Evolutionary conservation across 2,113 vertebrate genomes (phyloP).

Genomic region (Mesoclemmys tuberculata): DNA sequence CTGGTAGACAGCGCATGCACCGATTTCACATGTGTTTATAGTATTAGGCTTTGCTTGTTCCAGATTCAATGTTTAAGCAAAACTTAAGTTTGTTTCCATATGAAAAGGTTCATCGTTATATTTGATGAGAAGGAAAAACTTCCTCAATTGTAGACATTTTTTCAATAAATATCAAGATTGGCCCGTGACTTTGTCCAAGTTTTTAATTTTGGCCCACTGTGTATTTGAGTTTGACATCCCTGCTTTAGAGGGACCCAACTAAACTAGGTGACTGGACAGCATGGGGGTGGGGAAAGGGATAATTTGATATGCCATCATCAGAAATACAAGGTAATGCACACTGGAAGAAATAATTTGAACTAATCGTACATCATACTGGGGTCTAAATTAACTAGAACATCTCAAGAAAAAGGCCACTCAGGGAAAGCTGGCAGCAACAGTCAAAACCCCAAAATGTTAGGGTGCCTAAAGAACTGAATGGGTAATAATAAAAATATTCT

Average conservation of each 20-base stretch:
- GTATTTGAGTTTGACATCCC: too few species aligned
- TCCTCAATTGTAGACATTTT: too few species aligned
- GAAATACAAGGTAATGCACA: not conserved
- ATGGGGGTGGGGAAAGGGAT: not conserved
- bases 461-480: not conserved
- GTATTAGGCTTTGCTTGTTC: too few species aligned
- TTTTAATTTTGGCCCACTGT: too few species aligned
- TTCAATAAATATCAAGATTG: too few species aligned
- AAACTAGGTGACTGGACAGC: not conserved
- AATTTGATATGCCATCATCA: not conserved
- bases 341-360: not conserved
- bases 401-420: not conserved
- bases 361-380: not conserved
- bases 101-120: too few species aligned
- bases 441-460: not conserved
- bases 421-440: not conserved
- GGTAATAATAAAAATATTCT: not conserved
- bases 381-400: not conserved
- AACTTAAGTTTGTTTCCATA: too few species aligned
- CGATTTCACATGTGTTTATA: too few species aligned
- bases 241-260: not conserved
- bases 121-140: too few species aligned
- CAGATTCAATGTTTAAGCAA: too few species aligned
- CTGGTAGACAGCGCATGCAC: too few species aligned
- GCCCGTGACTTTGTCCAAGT: too few species aligned